Evolutionary conservation across 1,140 invertebrate genomes (phyloP), one percentile per base, ranked within the genome.

Genomic region (Meloidogyne floridensis): DNA sequence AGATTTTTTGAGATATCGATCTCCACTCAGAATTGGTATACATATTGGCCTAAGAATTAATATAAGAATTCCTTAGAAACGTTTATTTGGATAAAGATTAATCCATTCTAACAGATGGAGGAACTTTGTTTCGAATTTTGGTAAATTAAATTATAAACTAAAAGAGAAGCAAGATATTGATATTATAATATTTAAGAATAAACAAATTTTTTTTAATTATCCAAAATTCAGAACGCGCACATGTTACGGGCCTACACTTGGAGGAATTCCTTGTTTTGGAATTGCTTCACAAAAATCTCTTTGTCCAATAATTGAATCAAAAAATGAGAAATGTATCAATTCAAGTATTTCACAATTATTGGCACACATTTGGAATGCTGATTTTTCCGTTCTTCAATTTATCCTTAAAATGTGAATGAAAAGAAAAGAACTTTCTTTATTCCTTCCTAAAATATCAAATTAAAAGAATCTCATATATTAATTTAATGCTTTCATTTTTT

Each of bases 211-310:
- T 3, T 56, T 9, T 9, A 10, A 59, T 15, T 59, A 2, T 15
- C 13, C 2, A 5, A n/a, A n/a, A 42, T 65, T 3, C 65, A 79
- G 77, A 18, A 79, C 18, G n/a, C 65, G 77, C 7, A 32, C 51
- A 32, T 79, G 77, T 53, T 11, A 95, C 0, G 91, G 91, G 11
- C 94, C 95, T 0, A 91, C 92, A 71, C 92, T 94, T 87, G 94
- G 94, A 0, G 95, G 95, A 4, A 90, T 91, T 11, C 47, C 84
- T 18, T 93, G 92, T 80, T 53, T 85, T 18, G 92, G 92, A 15
- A 83, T 90, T 13, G 89, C 83, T 65, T 81, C 86, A 20, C 85
- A 88, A 78, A 89, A 87, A 18, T 84, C 85, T 13, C 70, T 87
- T 6, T 89, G 88, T 78, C 81, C 79, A 11, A 88, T 81, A 18